phyloP scores from a whole-genome alignment of 2,113 vertebrate genomes.

The Xenopus laevis region DNA sequence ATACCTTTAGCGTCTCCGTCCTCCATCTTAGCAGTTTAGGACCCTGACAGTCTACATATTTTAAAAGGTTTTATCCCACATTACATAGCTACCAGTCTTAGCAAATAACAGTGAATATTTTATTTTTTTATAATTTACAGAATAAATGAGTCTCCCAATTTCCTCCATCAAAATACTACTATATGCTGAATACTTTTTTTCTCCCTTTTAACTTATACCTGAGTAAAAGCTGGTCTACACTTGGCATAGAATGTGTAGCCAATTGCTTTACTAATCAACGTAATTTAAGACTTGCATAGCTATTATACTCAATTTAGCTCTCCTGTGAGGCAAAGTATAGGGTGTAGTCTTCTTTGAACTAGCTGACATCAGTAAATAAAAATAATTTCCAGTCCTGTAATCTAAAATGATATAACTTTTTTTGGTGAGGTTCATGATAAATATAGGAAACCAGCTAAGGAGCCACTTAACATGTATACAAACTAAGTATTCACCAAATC shows the following conservation, averaged over 20 bases:
- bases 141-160: background rate
- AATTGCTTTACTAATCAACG: constrained; percentile 40
- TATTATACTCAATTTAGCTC: constrained; percentile 39
- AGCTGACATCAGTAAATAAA: constrained; percentile 42
- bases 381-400: constrained; percentile 33
- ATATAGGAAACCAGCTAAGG: too few relatives aligned
- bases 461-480: too few relatives aligned
- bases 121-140: too few relatives aligned
- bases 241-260: constrained; percentile 22
- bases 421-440: background rate
- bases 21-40: too few relatives aligned
- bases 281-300: constrained; percentile 41
- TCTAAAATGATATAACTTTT: constrained; percentile 39
- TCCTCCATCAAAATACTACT: background rate
- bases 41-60: too few relatives aligned
- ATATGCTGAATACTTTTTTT: background rate
- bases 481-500: too few relatives aligned
- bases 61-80: too few relatives aligned
- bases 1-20: too few relatives aligned
- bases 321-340: constrained; percentile 33
- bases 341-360: constrained; percentile 42
- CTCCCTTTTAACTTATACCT: constrained; percentile 11
- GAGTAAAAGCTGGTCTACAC: constrained; percentile 38
- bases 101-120: too few relatives aligned
- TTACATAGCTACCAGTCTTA: too few relatives aligned